phyloP scores from a whole-genome alignment of 2,888 invertebrate species.

The Acronicta aceris region DNA sequence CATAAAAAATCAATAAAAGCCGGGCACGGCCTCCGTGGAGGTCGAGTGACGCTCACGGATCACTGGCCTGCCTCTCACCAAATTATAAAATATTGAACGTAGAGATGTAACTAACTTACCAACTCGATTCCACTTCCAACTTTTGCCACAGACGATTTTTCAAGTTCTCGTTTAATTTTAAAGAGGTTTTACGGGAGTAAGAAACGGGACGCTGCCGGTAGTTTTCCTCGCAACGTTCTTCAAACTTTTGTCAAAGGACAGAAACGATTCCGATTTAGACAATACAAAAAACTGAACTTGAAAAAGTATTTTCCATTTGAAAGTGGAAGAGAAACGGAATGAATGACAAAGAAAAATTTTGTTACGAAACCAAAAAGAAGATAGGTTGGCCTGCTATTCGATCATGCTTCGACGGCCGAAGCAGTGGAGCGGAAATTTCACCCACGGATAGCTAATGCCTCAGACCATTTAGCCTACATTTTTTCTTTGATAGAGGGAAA shows the following conservation, averaged over 20 bases:
- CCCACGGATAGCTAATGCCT: constrained; percentile 22
- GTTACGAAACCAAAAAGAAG: constrained; percentile 27
- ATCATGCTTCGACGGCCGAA: constrained; percentile 35
- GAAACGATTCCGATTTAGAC: constrained; percentile 32
- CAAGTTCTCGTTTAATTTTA: constrained; percentile 52
- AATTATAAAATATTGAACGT: constrained; percentile 58
- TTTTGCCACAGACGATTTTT: constrained; percentile 47
- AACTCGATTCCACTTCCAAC: constrained; percentile 53
- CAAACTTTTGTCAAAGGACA: constrained; percentile 44
- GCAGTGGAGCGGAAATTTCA: constrained; percentile 34
- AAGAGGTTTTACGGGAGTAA: constrained; percentile 38
- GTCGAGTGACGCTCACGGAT: constrained; percentile 75
- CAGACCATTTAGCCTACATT: constrained; percentile 11
- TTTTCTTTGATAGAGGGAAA: constrained; percentile 22
- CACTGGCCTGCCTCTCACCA: constrained; percentile 62
- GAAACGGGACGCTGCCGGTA: constrained; percentile 22
- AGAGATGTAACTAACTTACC: constrained; percentile 48
- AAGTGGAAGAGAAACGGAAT: constrained; percentile 18
- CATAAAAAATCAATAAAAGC: constrained; percentile 88
- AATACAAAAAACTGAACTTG: constrained; percentile 29
- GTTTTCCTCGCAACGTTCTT: constrained; percentile 26
- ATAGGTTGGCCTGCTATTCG: constrained; percentile 26
- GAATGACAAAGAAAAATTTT: constrained; percentile 19
- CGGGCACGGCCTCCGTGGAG: constrained; percentile 85
- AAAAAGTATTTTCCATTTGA: constrained; percentile 15